These are phyloP conservation scores for Nestor notabilis DNA, from an alignment of 2,113 vertebrate species.

Conservation along the genomic window DNA sequence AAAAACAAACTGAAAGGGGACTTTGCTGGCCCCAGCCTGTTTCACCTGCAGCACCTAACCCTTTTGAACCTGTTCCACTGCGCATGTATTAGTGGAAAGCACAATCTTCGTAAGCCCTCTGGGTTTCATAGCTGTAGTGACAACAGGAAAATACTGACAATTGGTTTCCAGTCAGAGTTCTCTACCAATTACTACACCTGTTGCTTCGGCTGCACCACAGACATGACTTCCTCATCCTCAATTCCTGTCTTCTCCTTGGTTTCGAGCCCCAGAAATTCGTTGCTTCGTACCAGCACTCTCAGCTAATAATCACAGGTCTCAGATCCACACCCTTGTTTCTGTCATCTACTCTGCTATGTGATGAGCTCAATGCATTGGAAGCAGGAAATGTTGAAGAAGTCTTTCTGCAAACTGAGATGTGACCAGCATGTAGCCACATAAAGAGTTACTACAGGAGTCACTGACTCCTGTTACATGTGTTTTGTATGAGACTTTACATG, in stretches of 20 bases:
- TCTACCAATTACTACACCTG: neutral
- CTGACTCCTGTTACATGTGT: neutral
- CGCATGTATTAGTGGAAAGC: neutral
- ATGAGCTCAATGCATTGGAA: slow-evolving; percentile 59
- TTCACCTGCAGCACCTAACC: neutral
- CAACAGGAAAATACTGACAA: neutral
- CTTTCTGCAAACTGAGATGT: neutral
- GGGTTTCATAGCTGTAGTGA: neutral
- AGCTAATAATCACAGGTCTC: slow-evolving; percentile 45
- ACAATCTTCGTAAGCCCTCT: neutral
- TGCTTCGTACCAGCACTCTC: neutral
- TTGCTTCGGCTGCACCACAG: neutral
- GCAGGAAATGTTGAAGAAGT: slow-evolving; percentile 34
- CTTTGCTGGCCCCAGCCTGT: neutral
- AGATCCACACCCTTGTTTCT: slow-evolving; percentile 51
- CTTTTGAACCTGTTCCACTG: neutral
- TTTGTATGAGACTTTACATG: neutral
- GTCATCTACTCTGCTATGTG: slow-evolving; percentile 48
- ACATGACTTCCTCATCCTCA: neutral
- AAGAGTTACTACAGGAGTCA: neutral
- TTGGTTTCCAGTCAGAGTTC: neutral
- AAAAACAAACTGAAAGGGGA: neutral
- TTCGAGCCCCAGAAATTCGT: neutral
- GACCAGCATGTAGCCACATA: neutral
- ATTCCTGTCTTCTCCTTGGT: neutral